A percentile compares a stretch with the other conserved stretches of the same genome.
These are phyloP conservation scores for Cerceris rybyensis DNA, from an alignment of 2,888 invertebrate species.

Conservation along the genomic window DNA sequence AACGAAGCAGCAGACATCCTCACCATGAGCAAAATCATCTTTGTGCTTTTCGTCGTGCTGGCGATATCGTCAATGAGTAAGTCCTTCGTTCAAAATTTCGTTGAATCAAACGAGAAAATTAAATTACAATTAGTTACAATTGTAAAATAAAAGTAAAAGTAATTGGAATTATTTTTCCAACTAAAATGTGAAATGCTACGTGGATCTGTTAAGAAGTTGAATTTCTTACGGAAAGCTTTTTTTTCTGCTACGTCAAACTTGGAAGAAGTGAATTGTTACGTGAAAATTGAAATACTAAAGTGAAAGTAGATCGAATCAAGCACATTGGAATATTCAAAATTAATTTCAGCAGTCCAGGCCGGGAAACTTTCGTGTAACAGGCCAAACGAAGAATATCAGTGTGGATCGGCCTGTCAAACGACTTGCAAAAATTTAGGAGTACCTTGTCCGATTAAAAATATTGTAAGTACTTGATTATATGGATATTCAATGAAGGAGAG, in stretches of 20 bases:
- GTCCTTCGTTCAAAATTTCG: not conserved
- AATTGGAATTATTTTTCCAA: not conserved
- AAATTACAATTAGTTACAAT: no score
- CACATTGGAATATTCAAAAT: not conserved
- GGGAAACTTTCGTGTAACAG: not conserved
- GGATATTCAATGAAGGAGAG: not conserved
- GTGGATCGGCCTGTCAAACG: conserved; percentile 53
- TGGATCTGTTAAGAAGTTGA: not conserved
- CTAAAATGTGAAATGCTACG: not conserved
- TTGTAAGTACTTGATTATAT: conserved; percentile 30
- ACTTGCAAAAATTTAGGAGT: conserved; percentile 17
- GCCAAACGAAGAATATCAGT: conserved; percentile 38
- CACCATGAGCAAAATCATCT: conserved; percentile 19
- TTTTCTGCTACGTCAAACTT: no score
- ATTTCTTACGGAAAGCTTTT: no score
- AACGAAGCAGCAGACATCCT: not conserved
- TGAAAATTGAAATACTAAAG: not conserved
- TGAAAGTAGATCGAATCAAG: not conserved
- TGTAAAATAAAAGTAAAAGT: no score
- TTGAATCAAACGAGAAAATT: no score
- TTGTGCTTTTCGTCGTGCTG: conserved; percentile 20
- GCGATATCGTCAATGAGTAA: conserved; percentile 27
- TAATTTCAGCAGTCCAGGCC: conserved; percentile 20
- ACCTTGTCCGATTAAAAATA: conserved; percentile 25
- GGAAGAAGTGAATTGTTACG: not conserved